Evolutionary conservation across 2,888 invertebrate species (phyloP), one percentile per base, ranked within the genome.

Genomic region (Plagodis dolabraria): DNA sequence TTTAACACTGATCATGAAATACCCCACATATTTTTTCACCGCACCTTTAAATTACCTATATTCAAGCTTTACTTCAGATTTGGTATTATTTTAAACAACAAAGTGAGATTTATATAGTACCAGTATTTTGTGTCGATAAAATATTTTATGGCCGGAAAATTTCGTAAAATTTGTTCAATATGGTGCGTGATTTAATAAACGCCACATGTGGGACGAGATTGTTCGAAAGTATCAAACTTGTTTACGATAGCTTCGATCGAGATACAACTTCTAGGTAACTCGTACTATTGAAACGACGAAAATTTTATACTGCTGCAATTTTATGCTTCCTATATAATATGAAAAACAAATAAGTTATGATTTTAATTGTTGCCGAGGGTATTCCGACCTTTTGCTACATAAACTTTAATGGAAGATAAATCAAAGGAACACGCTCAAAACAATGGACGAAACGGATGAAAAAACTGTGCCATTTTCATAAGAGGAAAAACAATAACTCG

Each of bases 401-500:
- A 83, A 55, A 85, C 75, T 85, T 84, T 77, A 73, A 80, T 81
- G 75, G 74, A 74, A 79, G 78, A 86, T 85, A 85, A 85, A 84
- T 85, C 83, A 82, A 68, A 67, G 69, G 79, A 85, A 85, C 74
- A 85, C 72, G 77, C 75, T 80, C 68, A 77, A 72, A 78, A 78
- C 81, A 81, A 76, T 79, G 82, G 81, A 79, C 80, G 71, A 79
- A 74, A 80, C 71, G 77, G 75, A 79, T 74, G 76, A 81, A 83
- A 60, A 85, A 86, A 87, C 85, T 85, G 80, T 80, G 82, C 81
- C 77, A 81, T 87, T 89, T 89, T 89, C 89, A 85, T 89, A 88
- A 90, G 85, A 84, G 84, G 83, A 85, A 86, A 89, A 89, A 90
- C 89, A 90, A 90, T 90, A 89, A 89, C 85, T 84, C 76, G 81